Conservation (phyloP, 2,113 vertebrate species). For the Alexandromys fortis region DNA sequence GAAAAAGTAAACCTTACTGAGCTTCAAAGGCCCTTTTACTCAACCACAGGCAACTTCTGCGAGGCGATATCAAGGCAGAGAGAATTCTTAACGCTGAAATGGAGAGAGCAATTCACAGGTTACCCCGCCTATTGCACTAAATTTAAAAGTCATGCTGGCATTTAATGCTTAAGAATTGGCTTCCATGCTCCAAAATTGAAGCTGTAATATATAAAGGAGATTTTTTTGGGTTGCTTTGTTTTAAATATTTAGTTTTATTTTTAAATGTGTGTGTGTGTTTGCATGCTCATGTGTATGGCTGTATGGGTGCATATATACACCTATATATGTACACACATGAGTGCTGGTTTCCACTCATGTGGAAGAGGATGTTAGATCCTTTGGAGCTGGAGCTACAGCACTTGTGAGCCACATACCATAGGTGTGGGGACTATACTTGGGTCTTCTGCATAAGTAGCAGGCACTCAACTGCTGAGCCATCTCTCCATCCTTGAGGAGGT, state of each 20-base stretch:
- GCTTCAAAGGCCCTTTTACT: not conserved
- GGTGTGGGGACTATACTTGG: not conserved
- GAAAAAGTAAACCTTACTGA: not conserved
- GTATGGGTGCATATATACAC: too few species aligned
- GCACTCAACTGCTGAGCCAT: not conserved
- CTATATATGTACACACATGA: not conserved
- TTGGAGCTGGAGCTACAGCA: not conserved
- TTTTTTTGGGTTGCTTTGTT: not conserved
- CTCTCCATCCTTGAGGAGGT: not conserved
- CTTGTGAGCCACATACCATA: not conserved
- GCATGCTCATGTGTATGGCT: not conserved
- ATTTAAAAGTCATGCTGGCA: not conserved
- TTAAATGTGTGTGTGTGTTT: not conserved
- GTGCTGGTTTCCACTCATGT: not conserved
- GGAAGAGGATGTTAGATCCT: not conserved
- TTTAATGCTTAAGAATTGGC: slow-evolving; percentile 7
- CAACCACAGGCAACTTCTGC: not conserved
- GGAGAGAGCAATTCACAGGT: not conserved
- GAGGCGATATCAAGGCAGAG: not conserved
- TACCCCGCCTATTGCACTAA: not conserved
- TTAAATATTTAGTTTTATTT: too few species aligned
- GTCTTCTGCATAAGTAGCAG: not conserved
- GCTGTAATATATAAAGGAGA: not conserved
- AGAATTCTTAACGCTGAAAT: too few species aligned
- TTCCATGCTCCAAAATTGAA: not conserved